phyloP scores from a whole-genome alignment of 2,797 vertebrate species.

The Decapterus maruadsi region DNA sequence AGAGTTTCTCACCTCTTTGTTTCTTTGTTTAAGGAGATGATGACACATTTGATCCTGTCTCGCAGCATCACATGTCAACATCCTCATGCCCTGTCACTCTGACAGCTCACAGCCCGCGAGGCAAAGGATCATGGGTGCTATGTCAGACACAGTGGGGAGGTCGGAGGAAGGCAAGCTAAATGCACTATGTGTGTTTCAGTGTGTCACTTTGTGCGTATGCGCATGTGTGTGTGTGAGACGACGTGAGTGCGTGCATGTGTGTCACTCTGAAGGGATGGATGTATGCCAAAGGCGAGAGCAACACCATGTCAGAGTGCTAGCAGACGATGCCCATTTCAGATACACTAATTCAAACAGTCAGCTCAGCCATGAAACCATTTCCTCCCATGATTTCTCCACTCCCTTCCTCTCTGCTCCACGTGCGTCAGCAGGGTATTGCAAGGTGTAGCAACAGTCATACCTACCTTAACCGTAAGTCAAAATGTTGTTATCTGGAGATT shows the following conservation, averaged over 20 bases:
- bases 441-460: slow-evolving; percentile 38
- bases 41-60: slow-evolving; percentile 85
- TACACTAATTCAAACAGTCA: slow-evolving; percentile 86
- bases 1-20: slow-evolving; percentile 72
- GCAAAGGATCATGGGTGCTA: slow-evolving; percentile 84
- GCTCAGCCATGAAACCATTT: slow-evolving; percentile 87
- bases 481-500: slow-evolving; percentile 8
- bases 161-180: slow-evolving; percentile 71
- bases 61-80: slow-evolving; percentile 79
- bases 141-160: slow-evolving; percentile 77
- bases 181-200: slow-evolving; percentile 61
- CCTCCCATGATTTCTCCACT: slow-evolving; percentile 75
- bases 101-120: slow-evolving; percentile 83
- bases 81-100: slow-evolving; percentile 78
- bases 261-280: slow-evolving; percentile 78
- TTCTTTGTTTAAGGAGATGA: slow-evolving; percentile 81
- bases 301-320: slow-evolving; percentile 88
- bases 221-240: slow-evolving; percentile 24
- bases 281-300: slow-evolving; percentile 83
- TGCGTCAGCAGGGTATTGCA: slow-evolving; percentile 39
- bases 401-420: slow-evolving; percentile 54
- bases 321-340: slow-evolving; percentile 87
- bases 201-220: slow-evolving; percentile 22
- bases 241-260: slow-evolving; percentile 46
- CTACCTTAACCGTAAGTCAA: slow-evolving; percentile 26